These are phyloP conservation scores for Oreochromis spilurus DNA, from an alignment of 2,113 vertebrate species.

Conservation along the genomic window DNA sequence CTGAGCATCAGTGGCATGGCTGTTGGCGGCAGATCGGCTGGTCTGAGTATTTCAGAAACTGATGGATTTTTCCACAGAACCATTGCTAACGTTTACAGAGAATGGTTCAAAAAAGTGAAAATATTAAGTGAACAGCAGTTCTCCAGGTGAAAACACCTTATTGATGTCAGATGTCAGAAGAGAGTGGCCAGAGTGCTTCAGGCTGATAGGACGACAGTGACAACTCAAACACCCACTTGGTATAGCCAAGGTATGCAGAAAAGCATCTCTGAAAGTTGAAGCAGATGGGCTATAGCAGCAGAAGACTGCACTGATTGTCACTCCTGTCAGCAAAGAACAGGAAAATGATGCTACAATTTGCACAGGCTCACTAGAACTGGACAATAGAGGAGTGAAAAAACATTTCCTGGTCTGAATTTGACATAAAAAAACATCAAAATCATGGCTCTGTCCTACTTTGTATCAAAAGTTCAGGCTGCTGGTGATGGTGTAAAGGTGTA, in stretches of 20 bases:
- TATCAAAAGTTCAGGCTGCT: not conserved
- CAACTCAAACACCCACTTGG: not conserved
- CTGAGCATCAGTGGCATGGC: not conserved
- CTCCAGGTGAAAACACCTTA: not conserved
- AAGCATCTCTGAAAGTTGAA: not conserved
- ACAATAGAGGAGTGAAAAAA: not conserved
- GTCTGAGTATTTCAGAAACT: not conserved
- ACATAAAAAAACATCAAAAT: not conserved
- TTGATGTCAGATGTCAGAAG: not conserved
- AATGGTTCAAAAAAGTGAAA: not conserved
- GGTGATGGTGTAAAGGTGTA: not conserved
- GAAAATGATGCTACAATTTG: not conserved
- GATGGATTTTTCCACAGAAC: not conserved
- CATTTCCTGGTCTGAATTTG: not conserved
- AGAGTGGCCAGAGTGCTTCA: not conserved
- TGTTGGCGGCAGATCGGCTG: not conserved
- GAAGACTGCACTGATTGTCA: accelerated
- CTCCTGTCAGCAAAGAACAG: not conserved
- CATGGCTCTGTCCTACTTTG: not conserved
- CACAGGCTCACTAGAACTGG: not conserved
- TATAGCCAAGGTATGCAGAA: not conserved
- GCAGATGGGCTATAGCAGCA: not conserved
- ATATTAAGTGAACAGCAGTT: not conserved
- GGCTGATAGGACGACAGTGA: not conserved
- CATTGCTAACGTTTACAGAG: not conserved